These are phyloP conservation scores for Mungos mungo DNA, from an alignment of 2,113 vertebrate genomes.

Conservation along the genomic window DNA sequence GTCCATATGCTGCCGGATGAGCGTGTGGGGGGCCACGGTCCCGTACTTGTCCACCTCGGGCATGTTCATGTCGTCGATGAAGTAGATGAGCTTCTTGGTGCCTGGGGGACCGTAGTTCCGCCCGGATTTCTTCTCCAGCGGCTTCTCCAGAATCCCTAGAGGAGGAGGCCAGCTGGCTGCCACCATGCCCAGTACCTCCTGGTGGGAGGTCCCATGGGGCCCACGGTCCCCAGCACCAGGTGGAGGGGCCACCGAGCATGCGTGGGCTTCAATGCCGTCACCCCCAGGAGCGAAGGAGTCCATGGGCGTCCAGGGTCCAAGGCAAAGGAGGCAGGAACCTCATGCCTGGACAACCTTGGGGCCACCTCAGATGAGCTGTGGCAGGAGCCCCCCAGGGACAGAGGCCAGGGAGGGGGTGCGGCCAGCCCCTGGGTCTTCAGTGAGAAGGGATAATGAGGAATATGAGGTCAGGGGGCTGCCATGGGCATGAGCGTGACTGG, in stretches of 20 bases:
- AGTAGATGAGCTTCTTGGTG: slow-evolving; percentile 84
- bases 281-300: background rate
- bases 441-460: background rate
- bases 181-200: fast-evolving
- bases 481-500: fast-evolving
- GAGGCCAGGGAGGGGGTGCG: background rate
- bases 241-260: fast-evolving
- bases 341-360: fast-evolving
- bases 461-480: fast-evolving
- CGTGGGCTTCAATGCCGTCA: fast-evolving
- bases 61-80: slow-evolving; percentile 87
- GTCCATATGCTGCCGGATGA: slow-evolving; percentile 88
- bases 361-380: fast-evolving
- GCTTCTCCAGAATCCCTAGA: slow-evolving; percentile 84
- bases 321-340: background rate
- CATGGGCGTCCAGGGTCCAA: background rate
- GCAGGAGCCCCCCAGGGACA: background rate
- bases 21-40: slow-evolving; percentile 85
- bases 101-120: slow-evolving; percentile 83
- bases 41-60: slow-evolving; percentile 87
- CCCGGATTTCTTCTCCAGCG: slow-evolving; percentile 86
- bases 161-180: fast-evolving
- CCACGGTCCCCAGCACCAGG: background rate
- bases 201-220: fast-evolving
- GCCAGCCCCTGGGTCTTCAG: background rate